Base-by-base conservation (phyloP, 1,140 invertebrate species). In the Oreohelix idahoensis region DNA sequence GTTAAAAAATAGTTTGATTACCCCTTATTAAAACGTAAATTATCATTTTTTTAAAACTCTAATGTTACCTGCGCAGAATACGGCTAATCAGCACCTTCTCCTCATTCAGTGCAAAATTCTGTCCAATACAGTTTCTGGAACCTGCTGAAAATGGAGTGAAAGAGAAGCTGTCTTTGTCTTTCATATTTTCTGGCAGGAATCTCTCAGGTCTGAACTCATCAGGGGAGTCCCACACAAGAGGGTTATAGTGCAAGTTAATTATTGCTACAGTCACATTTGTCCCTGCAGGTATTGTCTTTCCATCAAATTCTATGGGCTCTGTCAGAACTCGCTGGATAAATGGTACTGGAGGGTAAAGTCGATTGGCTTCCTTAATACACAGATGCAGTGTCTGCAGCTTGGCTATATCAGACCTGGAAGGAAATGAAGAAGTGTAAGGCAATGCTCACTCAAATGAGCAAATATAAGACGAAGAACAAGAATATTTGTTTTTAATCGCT, bases 311-410 rank as follows among this genome's bases (percentile, higher is more conserved):
- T 1, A 79, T 23, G 26, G 32, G 32, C 36, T 79, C 58, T 8
- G 36, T 69, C 5, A 79, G 58, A 26, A 20, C 26, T 36, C 77
- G 51, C 5, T 38, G 38, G 32, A 79, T 79, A 53, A 79, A 92
- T 0, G 96, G 96, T 38, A 93, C 89, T 0, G 93, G 90, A 29
- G 89, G 86, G 85, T 90, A 90, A 17, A 93, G 85, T 63, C 92
- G 85, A 73, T 92, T 86, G 2, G 89, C 84, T 86, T 93, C 93
- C 84, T 92, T 92, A 29, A 93, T 86, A 69, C 91, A 91, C 23
- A 86, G 83, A 36, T 90, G 89, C 74, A 93, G 83, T 79, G 93
- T 93, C 15, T 88, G 84, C 58, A 93, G 71, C 76, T 92, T 89
- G 8, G 84, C 39, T 26, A 90, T 39, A 69, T 90, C 89, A 23